Percentiles rank a stretch among this genome's conserved stretches.
These are phyloP conservation scores for Eclectus roratus DNA, from an alignment of 2,113 vertebrate genomes.

Conservation along the genomic window DNA sequence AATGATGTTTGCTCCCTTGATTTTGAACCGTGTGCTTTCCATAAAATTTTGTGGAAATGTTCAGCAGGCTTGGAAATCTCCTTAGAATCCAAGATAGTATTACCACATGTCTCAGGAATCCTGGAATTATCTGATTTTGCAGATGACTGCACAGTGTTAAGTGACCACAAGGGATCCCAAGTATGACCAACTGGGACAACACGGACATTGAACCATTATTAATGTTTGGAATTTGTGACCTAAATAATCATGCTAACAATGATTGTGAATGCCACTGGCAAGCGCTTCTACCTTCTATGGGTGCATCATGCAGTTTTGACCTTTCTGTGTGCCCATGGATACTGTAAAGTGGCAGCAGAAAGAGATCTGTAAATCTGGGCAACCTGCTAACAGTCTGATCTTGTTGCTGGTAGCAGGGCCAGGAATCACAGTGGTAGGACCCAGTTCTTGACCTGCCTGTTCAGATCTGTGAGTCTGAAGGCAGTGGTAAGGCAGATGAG, in stretches of 20 bases:
- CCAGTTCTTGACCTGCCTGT: not conserved
- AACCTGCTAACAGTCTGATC: not conserved
- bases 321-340: not conserved
- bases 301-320: not conserved
- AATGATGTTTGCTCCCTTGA: not conserved
- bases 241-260: not conserved
- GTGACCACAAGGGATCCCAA: constrained; percentile 40
- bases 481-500: not conserved
- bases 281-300: not conserved
- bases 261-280: not conserved
- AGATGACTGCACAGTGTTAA: not conserved
- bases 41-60: not conserved
- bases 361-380: not conserved
- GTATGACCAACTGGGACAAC: not conserved
- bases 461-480: not conserved
- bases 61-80: constrained; percentile 19
- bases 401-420: not conserved
- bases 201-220: not conserved
- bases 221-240: not conserved
- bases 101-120: not conserved
- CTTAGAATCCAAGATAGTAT: not conserved
- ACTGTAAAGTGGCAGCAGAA: not conserved
- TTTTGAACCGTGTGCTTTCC: not conserved
- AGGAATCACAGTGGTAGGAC: not conserved
- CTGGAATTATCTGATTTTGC: constrained; percentile 55